Base-by-base conservation (phyloP, 1,140 invertebrate genomes). In the Pectinophora gossypiella region DNA sequence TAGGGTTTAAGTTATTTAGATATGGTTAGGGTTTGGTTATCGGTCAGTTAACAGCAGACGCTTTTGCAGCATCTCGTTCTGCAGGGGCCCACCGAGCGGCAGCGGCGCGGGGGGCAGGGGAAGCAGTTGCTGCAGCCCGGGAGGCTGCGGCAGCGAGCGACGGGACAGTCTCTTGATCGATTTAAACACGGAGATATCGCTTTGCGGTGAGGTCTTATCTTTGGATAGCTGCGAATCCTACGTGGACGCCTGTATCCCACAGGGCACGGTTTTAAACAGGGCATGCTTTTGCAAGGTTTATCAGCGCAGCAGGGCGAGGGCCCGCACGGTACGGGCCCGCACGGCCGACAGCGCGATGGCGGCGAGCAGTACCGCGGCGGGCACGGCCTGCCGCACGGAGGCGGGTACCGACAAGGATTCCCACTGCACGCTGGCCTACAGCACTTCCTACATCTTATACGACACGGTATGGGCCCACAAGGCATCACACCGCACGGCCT, bases 151-250 rank as follows among this genome's bases (percentile, higher is more conserved):
- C 79, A 81, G 1, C 68, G 56, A 10, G 76, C 74, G 5, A 75
- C 62, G 4, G 77, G 74, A 27, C 77, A 85, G 0, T 48, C 38
- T 45, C 68, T 73, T 1, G 64, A 46, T 9, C 73, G 64, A 49
- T 85, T 85, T 13, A 40, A 46, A 47, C 82, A 82, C 3, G 82
- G 79, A n/a, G 82, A 85, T 48, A 55, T 66, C 21, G 57, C 62
- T 50, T 71, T 76, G 12, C 48, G 61, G 46, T 75, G 71, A n/a
- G 67, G 19, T 59, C 51, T 75, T 19, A 83, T 78, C 58, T 71
- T 73, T 1, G 76, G 76, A 21, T 71, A 65, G 44, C 77, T 80
- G 46, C 64, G 64, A 18, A 44, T 38, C 45, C 56, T 74, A 15
- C 75, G 64, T 10, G 62, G 35, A 4, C 54, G 64, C 12, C 71